A percentile compares a stretch with the other conserved stretches of the same genome.
Conservation (phyloP, 2,797 vertebrate genomes). For the Lutra lutra region DNA sequence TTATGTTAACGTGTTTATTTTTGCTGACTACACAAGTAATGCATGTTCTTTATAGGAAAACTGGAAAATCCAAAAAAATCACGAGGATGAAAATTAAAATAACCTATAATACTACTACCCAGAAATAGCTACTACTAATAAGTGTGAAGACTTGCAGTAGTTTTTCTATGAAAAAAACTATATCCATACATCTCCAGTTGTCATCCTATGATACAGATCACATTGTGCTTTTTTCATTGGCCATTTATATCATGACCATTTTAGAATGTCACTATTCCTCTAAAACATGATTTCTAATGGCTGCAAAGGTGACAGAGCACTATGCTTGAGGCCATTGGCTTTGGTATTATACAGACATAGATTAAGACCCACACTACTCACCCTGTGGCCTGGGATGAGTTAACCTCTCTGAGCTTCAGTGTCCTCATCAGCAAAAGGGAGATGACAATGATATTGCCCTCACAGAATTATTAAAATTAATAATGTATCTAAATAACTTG, state of each 20-base stretch:
- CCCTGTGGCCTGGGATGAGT: neutral
- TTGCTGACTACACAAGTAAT: constrained; percentile 50
- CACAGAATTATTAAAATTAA: constrained; percentile 38
- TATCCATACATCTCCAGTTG: neutral
- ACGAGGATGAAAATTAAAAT: constrained; percentile 31
- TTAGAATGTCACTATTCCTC: constrained; percentile 8
- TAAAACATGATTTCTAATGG: constrained; percentile 49
- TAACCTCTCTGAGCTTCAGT: constrained; percentile 30
- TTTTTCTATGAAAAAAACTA: constrained; percentile 50
- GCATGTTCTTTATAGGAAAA: constrained; percentile 47
- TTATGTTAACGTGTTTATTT: constrained; percentile 45
- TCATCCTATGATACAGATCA: neutral
- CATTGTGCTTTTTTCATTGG: constrained; percentile 19
- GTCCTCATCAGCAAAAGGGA: neutral
- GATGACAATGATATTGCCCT: neutral
- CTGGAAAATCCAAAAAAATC: constrained; percentile 37
- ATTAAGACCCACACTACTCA: constrained; percentile 27
- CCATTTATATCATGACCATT: constrained; percentile 19
- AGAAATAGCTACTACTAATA: constrained; percentile 19
- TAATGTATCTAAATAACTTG: constrained; percentile 26
- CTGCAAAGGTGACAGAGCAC: neutral
- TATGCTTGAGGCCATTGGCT: neutral
- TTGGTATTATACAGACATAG: constrained; percentile 3
- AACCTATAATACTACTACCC: neutral
- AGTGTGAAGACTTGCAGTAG: neutral